Evolutionary conservation across 2,113 vertebrate genomes (phyloP), one percentile per base, ranked within the genome.

Genomic region (Gobio gobio): DNA sequence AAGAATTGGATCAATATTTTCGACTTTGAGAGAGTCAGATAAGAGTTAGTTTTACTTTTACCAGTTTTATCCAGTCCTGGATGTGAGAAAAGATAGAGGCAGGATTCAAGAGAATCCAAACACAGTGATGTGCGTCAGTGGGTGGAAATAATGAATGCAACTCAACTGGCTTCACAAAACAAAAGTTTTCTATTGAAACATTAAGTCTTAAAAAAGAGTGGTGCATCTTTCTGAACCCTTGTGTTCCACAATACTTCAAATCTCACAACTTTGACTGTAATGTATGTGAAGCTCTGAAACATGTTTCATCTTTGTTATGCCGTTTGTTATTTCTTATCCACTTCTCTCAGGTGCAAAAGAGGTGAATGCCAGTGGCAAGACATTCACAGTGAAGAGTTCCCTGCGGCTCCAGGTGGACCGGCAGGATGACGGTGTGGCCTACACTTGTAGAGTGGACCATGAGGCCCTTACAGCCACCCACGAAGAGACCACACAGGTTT

Each of bases 391-490:
- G 70, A 96, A 94, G 90, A 99, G 97, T 92, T 98, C 96, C 0
- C 87, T 99, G 91, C 95, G 97, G 94, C 96, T 99, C 89, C 94
- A 94, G 90, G 98, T 97, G 92, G 96, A 98, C 90, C 93, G 97
- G 73, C 96, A 92, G 33, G 98, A 99, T 47, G 98, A 99, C 22
- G 98, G 98, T 14, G 96, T 96, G 90, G 94, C 96, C 1, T 94
- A 99, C 86, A 98, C 97, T 90, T 99, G 98, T 94, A 96, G 93
- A 93, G 98, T 99, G 90, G 97, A 99, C 91, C 98, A 99, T 0
- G 97, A 97, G 87, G 97, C 98, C 14, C 95, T 99, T 86, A 90
- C 95, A 26, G 95, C 96, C 49, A 92, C 96, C 51, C 96, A 96
- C 61, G 97, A 98, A 90, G 96, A 97, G 93, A 96, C 96, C 90